These are phyloP conservation scores for Scolopax rusticola DNA, from an alignment of 2,797 vertebrate genomes.

Conservation along the genomic window DNA sequence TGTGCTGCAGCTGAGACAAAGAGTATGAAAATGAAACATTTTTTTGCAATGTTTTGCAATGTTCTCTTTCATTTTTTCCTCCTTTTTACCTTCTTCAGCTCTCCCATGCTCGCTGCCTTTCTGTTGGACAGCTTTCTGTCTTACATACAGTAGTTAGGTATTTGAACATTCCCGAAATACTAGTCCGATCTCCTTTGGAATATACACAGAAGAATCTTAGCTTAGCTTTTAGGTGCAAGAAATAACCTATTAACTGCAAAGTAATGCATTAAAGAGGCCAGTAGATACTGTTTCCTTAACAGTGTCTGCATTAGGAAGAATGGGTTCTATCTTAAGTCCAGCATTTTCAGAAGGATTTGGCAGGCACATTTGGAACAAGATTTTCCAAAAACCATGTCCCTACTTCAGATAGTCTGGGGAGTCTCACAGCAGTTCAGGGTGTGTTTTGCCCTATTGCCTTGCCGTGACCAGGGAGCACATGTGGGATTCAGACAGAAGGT, in stretches of 20 bases:
- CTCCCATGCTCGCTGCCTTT: neutral
- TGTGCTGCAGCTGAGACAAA: neutral
- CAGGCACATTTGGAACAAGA: neutral
- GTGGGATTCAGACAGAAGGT: neutral
- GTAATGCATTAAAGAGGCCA: neutral
- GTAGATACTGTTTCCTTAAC: neutral
- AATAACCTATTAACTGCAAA: neutral
- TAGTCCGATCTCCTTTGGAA: neutral
- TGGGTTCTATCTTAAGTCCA: neutral
- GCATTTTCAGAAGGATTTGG: neutral
- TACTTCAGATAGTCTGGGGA: neutral
- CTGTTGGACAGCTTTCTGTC: neutral
- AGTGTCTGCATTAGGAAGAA: neutral
- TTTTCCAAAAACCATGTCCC: neutral
- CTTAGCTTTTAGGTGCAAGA: neutral
- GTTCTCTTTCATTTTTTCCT: neutral
- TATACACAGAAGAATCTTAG: neutral
- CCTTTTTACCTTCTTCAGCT: neutral
- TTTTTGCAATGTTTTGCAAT: neutral
- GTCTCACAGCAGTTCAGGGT: neutral
- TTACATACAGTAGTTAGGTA: neutral
- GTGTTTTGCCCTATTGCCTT: neutral
- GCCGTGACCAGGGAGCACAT: neutral
- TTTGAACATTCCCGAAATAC: neutral
- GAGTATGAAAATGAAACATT: neutral